Base-by-base conservation (phyloP, 1,140 invertebrate species). In the Pinna nobilis region DNA sequence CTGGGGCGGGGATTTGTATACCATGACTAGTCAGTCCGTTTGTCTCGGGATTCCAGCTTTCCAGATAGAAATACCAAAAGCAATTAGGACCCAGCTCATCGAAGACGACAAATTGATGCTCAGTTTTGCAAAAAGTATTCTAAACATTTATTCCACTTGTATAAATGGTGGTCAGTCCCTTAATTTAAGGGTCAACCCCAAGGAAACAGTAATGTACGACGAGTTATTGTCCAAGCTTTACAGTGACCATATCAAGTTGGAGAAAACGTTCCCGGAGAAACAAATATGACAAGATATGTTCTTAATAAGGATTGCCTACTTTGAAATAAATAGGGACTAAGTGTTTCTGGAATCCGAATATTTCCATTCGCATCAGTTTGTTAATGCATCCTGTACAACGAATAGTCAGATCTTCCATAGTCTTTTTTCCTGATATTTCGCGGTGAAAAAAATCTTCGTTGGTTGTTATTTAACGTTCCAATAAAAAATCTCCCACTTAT, bases 21-120 rank as follows among this genome's bases (percentile, higher is more conserved):
- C 73, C 1, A 75, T 75, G 73, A 70, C 73, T 4, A 65, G 60
- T 49, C 73, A 75, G 32, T 75, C 73, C 13, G 73, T 75, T 1
- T 63, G 60, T 59, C n/a, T 70, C 32, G 73, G 73, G 18, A 41
- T 69, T 32, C 73, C 73, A 3, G 67, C 66, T 15, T 75, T 75
- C 35, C 73, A 75, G 20, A 50, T 75, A 35, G 73, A 75, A 65
- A 70, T 75, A 23, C 73, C 73, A 20, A 49, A 53, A 39, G 67
- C 66, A 15, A 68, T 75, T 28, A 49, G 73, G 30, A 60, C 67
- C 5, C 66, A 55, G 13, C 25, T 75, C 11, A 51, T 75, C 50
- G 73, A 70, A 9, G 73, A 75, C n/a, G 67, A 75, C 33, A 44
- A 65, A 49, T 64, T 75, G 20, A 61, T 63, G 30, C 44, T 61